Conservation (phyloP, 2,113 vertebrate species). For the Climacteris rufus region DNA sequence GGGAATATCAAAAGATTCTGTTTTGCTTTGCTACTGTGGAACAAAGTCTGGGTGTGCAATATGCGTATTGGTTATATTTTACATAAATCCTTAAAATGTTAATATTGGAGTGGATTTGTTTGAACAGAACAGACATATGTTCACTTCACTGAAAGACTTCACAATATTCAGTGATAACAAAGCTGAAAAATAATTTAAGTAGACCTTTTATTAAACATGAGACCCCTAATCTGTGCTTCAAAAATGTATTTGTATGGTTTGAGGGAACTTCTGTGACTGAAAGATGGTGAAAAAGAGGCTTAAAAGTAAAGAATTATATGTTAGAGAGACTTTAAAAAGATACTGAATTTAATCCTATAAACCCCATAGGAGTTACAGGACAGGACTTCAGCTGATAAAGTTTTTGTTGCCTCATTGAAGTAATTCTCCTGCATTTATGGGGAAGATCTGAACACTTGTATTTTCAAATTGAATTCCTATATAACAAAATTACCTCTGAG, state of each 20-base stretch:
- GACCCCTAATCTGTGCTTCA: conserved; percentile 14
- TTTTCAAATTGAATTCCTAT: neutral
- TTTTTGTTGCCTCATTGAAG: neutral
- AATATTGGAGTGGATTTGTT: conserved; percentile 36
- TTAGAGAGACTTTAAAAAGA: neutral
- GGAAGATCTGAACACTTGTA: neutral
- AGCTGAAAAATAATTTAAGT: conserved; percentile 53
- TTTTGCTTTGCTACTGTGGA: neutral
- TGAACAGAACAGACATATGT: conserved; percentile 40
- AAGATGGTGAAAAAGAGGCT: neutral
- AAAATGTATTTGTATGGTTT: conserved; percentile 15
- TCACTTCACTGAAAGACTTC: conserved; percentile 31
- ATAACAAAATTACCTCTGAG: neutral
- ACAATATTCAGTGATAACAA: conserved; percentile 30
- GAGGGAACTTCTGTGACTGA: neutral
- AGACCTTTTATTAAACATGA: conserved; percentile 31
- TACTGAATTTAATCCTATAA: neutral
- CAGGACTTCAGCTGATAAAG: neutral
- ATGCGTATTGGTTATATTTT: neutral
- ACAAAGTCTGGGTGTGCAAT: neutral
- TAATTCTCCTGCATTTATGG: neutral
- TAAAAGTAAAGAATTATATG: neutral
- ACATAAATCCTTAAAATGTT: conserved; percentile 42
- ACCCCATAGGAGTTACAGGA: neutral
- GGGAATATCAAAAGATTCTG: neutral